A percentile compares a stretch with the other conserved stretches of the same genome.
These are phyloP conservation scores for Rhodeus uyekii DNA, from an alignment of 2,797 vertebrate species.

Conservation along the genomic window DNA sequence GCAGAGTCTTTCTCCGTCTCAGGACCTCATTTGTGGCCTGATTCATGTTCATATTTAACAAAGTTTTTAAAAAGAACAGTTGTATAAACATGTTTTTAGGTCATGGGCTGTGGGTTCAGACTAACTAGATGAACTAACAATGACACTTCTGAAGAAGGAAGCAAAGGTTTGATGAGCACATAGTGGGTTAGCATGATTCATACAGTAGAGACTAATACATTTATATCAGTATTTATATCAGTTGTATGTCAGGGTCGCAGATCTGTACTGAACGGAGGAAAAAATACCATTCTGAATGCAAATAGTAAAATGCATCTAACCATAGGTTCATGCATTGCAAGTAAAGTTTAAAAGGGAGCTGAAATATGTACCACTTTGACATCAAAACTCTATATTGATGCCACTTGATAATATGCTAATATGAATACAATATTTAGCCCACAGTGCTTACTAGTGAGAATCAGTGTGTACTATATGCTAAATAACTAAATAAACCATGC, in stretches of 20 bases:
- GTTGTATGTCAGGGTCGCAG: not conserved
- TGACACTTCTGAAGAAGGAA: not conserved
- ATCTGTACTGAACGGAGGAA: not conserved
- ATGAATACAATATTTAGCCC: not conserved
- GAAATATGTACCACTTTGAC: not conserved
- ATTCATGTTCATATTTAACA: not conserved
- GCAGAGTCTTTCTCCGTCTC: slow-evolving; percentile 66
- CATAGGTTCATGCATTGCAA: not conserved
- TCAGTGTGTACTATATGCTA: not conserved
- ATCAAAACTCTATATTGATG: not conserved
- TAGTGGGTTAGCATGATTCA: not conserved
- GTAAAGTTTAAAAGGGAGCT: not conserved
- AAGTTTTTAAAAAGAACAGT: slow-evolving; percentile 8
- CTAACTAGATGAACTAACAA: slow-evolving; percentile 6
- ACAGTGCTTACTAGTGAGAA: not conserved
- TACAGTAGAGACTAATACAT: not conserved
- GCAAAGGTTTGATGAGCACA: not conserved
- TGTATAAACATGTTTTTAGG: slow-evolving; percentile 21
- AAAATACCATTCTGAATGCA: not conserved
- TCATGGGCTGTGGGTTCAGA: slow-evolving; percentile 14
- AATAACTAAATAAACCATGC: not conserved
- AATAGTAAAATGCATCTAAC: not conserved
- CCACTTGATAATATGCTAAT: not conserved
- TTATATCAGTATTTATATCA: slow-evolving; percentile 11
- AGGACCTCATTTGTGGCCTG: slow-evolving; percentile 1